A percentile compares a stretch with the other conserved stretches of the same genome.
These are phyloP conservation scores for Scolopax bukidnonensis DNA, from an alignment of 2,797 vertebrate species.

Conservation along the genomic window DNA sequence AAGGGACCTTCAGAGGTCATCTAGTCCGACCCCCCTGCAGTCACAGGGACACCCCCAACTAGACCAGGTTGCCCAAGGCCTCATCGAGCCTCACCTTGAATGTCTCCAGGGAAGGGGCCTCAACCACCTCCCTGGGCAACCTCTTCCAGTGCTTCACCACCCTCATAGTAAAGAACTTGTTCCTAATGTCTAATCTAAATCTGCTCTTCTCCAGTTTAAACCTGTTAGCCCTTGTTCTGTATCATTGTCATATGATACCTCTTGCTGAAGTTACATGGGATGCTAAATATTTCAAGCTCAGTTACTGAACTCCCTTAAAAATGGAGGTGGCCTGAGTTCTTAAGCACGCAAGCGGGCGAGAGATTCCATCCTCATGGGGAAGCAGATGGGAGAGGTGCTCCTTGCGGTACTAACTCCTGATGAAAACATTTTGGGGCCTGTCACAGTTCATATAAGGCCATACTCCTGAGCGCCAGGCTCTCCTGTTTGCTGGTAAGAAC, in stretches of 20 bases:
- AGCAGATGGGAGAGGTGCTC: not conserved
- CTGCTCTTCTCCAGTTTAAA: no score
- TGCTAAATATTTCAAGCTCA: not conserved
- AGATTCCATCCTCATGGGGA: not conserved
- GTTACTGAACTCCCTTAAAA: not conserved
- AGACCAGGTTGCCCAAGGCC: no score
- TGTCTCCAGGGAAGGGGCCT: no score
- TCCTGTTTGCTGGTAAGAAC: accelerated
- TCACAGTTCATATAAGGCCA: not conserved
- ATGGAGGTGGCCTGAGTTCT: not conserved
- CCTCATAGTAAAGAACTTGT: no score
- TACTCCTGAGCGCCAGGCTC: not conserved
- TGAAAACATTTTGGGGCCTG: not conserved
- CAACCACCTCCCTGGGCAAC: no score
- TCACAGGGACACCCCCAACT: no score
- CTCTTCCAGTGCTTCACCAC: no score
- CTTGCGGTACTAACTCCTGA: not conserved
- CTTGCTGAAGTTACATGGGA: not conserved
- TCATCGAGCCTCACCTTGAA: no score
- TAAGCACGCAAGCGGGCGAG: not conserved
- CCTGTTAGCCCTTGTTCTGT: no score
- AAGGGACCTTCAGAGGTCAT: no score
- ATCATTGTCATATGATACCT: not conserved
- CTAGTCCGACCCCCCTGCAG: no score
- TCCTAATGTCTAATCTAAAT: no score